Percentiles rank a stretch among this genome's conserved stretches.
Conservation (phyloP, 23 tunicate genomes). For the Corella eumyota region DNA sequence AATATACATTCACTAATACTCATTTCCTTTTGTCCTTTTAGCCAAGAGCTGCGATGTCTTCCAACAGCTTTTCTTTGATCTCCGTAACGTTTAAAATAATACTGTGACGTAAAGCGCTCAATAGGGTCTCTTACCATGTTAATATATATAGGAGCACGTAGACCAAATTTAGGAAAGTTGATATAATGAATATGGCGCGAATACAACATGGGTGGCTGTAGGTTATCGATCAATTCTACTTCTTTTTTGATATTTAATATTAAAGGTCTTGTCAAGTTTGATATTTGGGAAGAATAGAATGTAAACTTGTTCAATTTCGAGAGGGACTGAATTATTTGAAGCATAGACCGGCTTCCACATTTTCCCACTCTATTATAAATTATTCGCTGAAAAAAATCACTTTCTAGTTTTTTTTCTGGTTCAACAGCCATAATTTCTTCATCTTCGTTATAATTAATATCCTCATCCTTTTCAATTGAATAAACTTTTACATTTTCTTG, state of each 20-base stretch:
- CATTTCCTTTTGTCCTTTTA: conserved; percentile 23
- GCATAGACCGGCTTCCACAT: conserved; percentile 96
- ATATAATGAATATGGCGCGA: conserved; percentile 78
- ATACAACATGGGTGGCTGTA: conserved; percentile 59
- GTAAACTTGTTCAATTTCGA: conserved; percentile 27
- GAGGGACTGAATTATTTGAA: conserved; percentile 19
- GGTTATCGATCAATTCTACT: conserved; percentile 22
- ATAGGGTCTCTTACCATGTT: conserved; percentile 93
- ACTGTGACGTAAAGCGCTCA: conserved; percentile 80
- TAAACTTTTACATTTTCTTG: too few relatives aligned
- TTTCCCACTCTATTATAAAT: conserved; percentile 93
- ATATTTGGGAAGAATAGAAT: conserved; percentile 43
- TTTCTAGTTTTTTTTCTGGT: background rate
- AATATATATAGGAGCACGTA: conserved; percentile 51
- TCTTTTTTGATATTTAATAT: conserved; percentile 19
- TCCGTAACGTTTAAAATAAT: conserved; percentile 71
- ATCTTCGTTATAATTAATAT: too few relatives aligned
- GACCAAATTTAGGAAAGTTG: conserved; percentile 69
- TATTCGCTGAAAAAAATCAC: conserved; percentile 11
- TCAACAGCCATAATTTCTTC: too few relatives aligned
- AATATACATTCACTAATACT: conserved; percentile 80
- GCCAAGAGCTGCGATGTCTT: conserved; percentile 19
- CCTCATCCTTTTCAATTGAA: too few relatives aligned
- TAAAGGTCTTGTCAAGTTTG: conserved; percentile 39
- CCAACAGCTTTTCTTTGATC: conserved; percentile 22